Conservation (phyloP, 2,797 vertebrate species). For the Sternotherus odoratus region DNA sequence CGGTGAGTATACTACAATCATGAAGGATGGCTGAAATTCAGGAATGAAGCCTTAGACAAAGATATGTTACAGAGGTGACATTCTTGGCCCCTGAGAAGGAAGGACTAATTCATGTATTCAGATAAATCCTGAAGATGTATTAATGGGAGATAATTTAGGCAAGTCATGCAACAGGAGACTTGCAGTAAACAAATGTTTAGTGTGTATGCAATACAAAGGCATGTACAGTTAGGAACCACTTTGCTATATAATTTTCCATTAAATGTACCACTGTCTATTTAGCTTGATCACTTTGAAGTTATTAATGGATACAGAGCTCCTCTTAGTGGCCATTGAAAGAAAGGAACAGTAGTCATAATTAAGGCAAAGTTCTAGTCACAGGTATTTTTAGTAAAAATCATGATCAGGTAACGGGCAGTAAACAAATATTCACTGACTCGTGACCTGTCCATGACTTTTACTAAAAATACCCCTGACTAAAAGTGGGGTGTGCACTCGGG, state of each 20-base stretch:
- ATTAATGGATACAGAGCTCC: conserved; percentile 66
- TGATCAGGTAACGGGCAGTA: too few species aligned
- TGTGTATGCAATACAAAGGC: background rate
- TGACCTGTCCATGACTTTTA: too few species aligned
- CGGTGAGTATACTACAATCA: background rate
- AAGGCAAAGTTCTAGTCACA: too few species aligned
- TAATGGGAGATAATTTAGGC: background rate
- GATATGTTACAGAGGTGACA: background rate
- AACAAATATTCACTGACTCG: too few species aligned
- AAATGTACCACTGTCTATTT: fast-evolving
- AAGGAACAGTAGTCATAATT: background rate
- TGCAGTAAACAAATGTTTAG: background rate
- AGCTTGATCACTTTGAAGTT: background rate
- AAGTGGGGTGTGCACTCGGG: too few species aligned
- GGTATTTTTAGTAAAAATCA: too few species aligned
- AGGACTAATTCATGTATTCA: background rate
- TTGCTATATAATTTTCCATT: background rate
- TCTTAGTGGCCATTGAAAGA: conserved; percentile 54
- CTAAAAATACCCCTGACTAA: too few species aligned
- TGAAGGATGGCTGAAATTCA: background rate
- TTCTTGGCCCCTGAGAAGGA: background rate
- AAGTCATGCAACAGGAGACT: background rate
- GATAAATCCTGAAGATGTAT: background rate
- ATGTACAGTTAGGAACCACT: background rate
- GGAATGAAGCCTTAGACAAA: background rate